Evolutionary conservation across 2,113 vertebrate genomes (phyloP), one percentile per base, ranked within the genome.

Genomic region (Nothoprocta perdicaria): DNA sequence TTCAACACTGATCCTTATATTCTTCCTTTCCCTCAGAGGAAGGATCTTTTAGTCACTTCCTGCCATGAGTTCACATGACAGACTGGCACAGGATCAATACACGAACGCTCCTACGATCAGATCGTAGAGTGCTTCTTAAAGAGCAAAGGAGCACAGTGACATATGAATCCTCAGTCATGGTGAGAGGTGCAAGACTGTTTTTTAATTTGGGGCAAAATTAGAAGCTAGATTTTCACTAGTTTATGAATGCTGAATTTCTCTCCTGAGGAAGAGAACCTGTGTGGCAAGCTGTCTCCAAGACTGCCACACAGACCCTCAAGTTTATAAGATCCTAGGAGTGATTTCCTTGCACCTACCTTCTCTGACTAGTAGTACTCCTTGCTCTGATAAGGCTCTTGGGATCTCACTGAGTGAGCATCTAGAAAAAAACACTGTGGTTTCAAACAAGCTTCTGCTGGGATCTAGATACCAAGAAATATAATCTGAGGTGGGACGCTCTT

Each of bases 321-420:
- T 92, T 68, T 82, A 40, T 72, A 83, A 93, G 67, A 60, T 84
- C 95, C 76, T 88, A 85, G 63, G 14, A 61, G 24, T 84, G 68
- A 95, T 94, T 96, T 94, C 73, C 10, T 33, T 86, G 80, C 73
- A 38, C 53, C 88, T 95, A 88, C 90, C 91, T 86, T 84, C 63
- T 88, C 76, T 91, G 93, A 33, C 74, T 80, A 93, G 87, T 38
- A 38, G 35, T 38, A 38, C 72, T 95, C 24, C 10, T 71, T 80
- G 82, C 53, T 93, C 71, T 88, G 87, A 79, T n/a, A 78, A 90
- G 86, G 58, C 53, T 77, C 89, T 73, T 79, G 65, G 84, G 92
- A 90, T 88, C 55, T 66, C 80, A 35, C 91, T 1, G 4, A 14
- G 38, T 83, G 75, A 92, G 80, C 11, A 94, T 76, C 83, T 93